Conservation (phyloP, 2,888 invertebrate species). For the Scaptodrosophila latifasciaeformis region DNA sequence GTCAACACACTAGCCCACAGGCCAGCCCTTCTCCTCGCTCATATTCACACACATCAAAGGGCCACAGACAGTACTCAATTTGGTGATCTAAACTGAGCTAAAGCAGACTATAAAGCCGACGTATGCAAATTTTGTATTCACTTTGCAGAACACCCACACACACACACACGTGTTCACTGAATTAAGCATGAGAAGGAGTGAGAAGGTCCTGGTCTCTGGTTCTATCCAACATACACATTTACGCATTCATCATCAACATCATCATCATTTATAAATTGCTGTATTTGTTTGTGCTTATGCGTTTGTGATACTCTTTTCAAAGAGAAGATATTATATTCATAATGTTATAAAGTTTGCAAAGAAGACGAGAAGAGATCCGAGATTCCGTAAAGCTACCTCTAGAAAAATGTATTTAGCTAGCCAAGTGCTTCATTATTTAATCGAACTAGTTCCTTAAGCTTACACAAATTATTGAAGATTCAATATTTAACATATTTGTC, state of each 20-base stretch:
- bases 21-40: no score
- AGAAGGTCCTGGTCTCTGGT: no score
- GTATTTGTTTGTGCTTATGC: constrained; percentile 48
- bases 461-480: neutral
- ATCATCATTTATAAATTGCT: constrained; percentile 61
- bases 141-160: constrained; percentile 48
- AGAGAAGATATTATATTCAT: no score
- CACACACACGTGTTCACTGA: constrained; percentile 20
- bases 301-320: constrained; percentile 6
- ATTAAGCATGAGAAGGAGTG: neutral
- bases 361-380: no score
- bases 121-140: constrained; percentile 64
- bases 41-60: constrained; percentile 6
- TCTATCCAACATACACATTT: constrained; percentile 27
- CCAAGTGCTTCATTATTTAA: no score
- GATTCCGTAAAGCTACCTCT: no score
- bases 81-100: constrained; percentile 38
- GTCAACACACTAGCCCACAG: constrained; percentile 5
- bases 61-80: constrained; percentile 45
- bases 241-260: constrained; percentile 60
- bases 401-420: no score
- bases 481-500: neutral
- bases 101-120: constrained; percentile 51
- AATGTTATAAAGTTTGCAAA: no score
- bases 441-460: no score